Evolutionary conservation across 1,140 invertebrate genomes (phyloP), one percentile per base, ranked within the genome.

Genomic region (Aphelenchoides besseyi): DNA sequence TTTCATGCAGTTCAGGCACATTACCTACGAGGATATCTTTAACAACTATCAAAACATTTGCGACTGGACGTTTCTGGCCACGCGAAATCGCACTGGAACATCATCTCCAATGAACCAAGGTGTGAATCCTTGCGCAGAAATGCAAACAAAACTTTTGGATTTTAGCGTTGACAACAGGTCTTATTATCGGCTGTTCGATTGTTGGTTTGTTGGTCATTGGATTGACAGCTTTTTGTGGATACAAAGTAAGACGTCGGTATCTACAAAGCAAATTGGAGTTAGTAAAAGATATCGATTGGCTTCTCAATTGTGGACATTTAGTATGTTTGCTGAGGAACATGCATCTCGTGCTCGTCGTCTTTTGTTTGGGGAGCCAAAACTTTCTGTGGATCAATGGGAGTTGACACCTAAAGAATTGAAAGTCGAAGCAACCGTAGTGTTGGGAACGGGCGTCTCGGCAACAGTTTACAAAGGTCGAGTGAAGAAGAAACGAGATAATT

Each of bases 391-490:
- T 33, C 5, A 59, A 33, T 59, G 55, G 55, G 55, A 59, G 18
- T 8, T 59, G 5, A 59, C 55, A 23, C 55, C 55, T 8, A 59
- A 59, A 33, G 55, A 59, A 33, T 23, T 59, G 55, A 59, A 59
- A 18, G 55, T 59, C 26, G 55, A 59, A 33, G 55, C 55, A 8
- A 23, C 5, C 26, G 23, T 33, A 8, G 55, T 59, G 18, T 33
- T 59, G 26, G 55, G 55, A 5, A 29, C 55, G 5, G 55, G 55
- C 5, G 32, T 59, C 5, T 59, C 55, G 5, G 55, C 55, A 29
- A 59, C 55, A 8, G 55, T 59, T 59, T 59, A 59, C 55, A 59
- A 59, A 23, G 55, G 55, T 12, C 5, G 5, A 8, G 5, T 59
- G 18, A 59, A 59, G 18, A 59, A 18, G 18, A 59, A 59, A 59